A percentile compares a stretch with the other conserved stretches of the same genome.
These are phyloP conservation scores for Nixonia krombeini DNA, from an alignment of 1,140 invertebrate genomes.

Conservation along the genomic window DNA sequence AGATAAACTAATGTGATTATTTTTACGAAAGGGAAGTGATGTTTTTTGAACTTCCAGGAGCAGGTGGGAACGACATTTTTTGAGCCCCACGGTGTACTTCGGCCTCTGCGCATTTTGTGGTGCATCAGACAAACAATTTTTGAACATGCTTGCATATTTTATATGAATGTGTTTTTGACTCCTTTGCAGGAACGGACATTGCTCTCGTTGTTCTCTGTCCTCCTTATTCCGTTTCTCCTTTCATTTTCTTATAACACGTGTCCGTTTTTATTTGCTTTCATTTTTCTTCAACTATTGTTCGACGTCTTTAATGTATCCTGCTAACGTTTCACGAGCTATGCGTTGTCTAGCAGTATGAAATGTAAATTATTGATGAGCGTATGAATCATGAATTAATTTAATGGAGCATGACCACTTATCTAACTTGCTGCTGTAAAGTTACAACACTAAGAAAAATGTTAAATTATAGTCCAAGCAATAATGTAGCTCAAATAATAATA, in stretches of 20 bases:
- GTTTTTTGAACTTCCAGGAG: constrained; percentile 73
- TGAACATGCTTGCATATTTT: constrained; percentile 71
- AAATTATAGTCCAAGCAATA: no score
- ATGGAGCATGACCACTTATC: constrained; percentile 25
- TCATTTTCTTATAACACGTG: background rate
- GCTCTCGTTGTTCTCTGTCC: constrained; percentile 58
- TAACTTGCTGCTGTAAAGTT: no score
- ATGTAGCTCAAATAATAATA: no score
- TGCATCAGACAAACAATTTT: constrained; percentile 70
- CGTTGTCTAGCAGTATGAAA: no score
- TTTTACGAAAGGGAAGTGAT: constrained; percentile 73
- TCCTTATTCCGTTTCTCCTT: constrained; percentile 34
- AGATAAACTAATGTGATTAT: constrained; percentile 66
- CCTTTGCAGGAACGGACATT: constrained; percentile 72
- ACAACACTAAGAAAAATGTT: no score
- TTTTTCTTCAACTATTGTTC: constrained; percentile 19
- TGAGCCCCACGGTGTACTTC: constrained; percentile 70
- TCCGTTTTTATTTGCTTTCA: constrained; percentile 22
- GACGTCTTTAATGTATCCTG: constrained; percentile 39
- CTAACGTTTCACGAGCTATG: constrained; percentile 4
- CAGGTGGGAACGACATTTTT: constrained; percentile 72
- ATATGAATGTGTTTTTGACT: constrained; percentile 72
- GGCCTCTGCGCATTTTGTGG: constrained; percentile 71
- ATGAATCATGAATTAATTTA: no score
- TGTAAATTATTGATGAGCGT: no score